A percentile compares a stretch with the other conserved stretches of the same genome.
Evolutionary conservation across 2,113 vertebrate genomes (phyloP).

Genomic region (Clarias macrocephalus): DNA sequence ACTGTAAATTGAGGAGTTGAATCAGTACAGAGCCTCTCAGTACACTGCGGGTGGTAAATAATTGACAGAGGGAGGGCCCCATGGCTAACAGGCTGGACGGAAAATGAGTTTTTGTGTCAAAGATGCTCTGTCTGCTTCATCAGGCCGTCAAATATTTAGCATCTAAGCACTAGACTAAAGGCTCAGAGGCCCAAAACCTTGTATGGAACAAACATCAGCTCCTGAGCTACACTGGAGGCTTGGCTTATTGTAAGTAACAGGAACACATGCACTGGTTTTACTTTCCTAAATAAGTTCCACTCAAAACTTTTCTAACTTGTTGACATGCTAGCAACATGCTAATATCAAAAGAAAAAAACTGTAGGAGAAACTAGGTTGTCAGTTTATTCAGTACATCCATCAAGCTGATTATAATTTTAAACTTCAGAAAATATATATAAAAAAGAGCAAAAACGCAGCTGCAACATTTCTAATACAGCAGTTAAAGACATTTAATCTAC

Average conservation of each 20-base stretch:
- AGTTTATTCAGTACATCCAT: background rate
- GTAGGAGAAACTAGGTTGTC: background rate
- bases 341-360: background rate
- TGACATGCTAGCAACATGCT: too few relatives aligned
- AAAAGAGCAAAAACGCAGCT: too few relatives aligned
- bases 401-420: background rate
- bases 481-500: background rate
- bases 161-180: conserved; percentile 42
- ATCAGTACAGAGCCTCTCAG: conserved; percentile 54
- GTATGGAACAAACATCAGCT: background rate
- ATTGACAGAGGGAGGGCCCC: conserved; percentile 53
- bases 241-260: background rate
- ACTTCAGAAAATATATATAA: background rate
- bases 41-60: conserved; percentile 56
- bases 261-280: background rate
- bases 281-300: background rate
- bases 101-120: conserved; percentile 37
- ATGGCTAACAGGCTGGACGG: conserved; percentile 47
- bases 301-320: background rate
- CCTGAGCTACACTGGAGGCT: background rate
- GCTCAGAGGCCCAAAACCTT: conserved; percentile 5
- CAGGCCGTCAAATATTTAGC: conserved; percentile 62
- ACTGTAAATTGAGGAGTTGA: conserved; percentile 19
- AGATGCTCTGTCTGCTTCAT: conserved; percentile 43
- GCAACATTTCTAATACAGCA: background rate